Evolutionary conservation across 2,888 invertebrate species (phyloP), one percentile per base, ranked within the genome.

Genomic region (Drosophila lutescens): DNA sequence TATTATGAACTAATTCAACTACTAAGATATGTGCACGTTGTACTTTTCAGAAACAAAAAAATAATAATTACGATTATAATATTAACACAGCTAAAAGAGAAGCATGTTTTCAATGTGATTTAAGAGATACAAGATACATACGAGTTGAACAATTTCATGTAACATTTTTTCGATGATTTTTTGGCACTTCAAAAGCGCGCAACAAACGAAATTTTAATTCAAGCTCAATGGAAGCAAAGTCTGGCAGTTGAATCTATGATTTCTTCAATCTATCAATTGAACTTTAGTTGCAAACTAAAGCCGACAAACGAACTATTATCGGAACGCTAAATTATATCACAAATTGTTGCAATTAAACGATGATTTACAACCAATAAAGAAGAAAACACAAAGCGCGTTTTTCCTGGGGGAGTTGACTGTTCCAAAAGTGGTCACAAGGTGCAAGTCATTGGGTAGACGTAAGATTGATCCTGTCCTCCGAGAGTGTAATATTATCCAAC

Each of bases 11-110:
- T 62, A 76, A 83, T 71, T 67, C 59, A 73, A 75, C 65, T 76
- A 71, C 61, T 77, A 87, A 63, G 79, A 79, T 79, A 84, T 74
- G 77, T 83, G 83, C 83, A 83, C 87, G 85, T 82, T 87, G 83
- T 87, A 83, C 87, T 83, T 84, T 83, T 83, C 80, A 74, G 77
- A 79, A 77, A 69, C 70, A 85, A 59, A 61, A 53, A 55, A 71
- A 61, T n/a, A 71, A 61, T 40, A 68, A 60, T 56, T 72, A 70
- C 30, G 44, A 76, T 67, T 74, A 72, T 50, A 70, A 70, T 47
- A 72, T 65, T 49, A 77, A 74, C 76, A 59, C 53, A 34, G 55
- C 58, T 46, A 34, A n/a, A 15, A 44, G 38, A 34, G 38, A 10
- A 53, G 58, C 74, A 77, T 77, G 76, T 76, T 82, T 80, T 86